Base-by-base conservation (phyloP, 1,140 invertebrate genomes). In the Drosophila guanche region DNA sequence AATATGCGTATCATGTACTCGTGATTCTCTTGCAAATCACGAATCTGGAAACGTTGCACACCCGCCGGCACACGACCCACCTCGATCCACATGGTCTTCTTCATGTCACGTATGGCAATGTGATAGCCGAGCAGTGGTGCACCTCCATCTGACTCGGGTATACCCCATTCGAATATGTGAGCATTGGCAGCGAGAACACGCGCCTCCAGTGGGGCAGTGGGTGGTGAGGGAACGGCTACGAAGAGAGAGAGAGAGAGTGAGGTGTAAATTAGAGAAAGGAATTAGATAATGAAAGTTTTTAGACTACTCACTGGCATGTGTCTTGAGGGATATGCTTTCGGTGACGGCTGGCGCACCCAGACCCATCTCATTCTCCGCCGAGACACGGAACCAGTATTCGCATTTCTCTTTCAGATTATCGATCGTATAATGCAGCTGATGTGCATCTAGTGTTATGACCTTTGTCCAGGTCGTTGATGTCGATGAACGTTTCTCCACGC, bases 61-160 rank as follows among this genome's bases (percentile, higher is more conserved):
- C 96, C 95, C 1, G 96, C 95, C 70, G 94, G 94, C 6, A 97
- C 96, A 81, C 96, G 94, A 12, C 96, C 97, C 48, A 98, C 97
- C 94, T 98, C 97, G 93, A 98, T 98, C 97, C 97, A 98, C 97
- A 98, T 98, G 3, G 96, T 98, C 90, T 97, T 97, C 88, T 95
- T 95, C 41, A 95, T 94, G 90, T 99, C 98, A 77, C 96, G 94
- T 55, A 99, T 96, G 8, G 97, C 97, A 73, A 99, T 96, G 77
- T 97, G 97, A 91, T 99, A 99, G 22, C 96, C 96, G 75, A 96
- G 94, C 45, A 99, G 92, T 10, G 97, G 97, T 37, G 97, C 95
- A 47, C 97, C 98, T 46, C 98, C 98, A 92, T 99, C 98, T 76
- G 94, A 95, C 92, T 98, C 97, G 5, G 98, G 98, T 62, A 95